These are phyloP conservation scores for Sebastes alutus DNA, from an alignment of 2,797 vertebrate species.

Conservation along the genomic window DNA sequence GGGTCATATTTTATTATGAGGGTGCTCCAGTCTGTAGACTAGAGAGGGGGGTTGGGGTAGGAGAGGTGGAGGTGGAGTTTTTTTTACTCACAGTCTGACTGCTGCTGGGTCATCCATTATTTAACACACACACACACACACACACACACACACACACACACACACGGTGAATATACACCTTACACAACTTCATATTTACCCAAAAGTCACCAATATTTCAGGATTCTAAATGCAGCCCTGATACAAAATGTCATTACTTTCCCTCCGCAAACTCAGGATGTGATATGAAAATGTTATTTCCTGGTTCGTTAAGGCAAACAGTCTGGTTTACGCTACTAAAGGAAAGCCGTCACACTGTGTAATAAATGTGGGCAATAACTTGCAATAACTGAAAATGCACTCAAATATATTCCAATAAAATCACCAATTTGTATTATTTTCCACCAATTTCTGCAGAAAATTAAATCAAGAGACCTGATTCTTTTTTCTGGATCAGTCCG, in stretches of 20 bases:
- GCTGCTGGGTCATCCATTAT: slow-evolving; percentile 61
- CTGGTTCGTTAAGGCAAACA: not conserved
- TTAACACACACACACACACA: slow-evolving; percentile 51
- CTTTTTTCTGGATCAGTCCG: not conserved
- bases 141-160: slow-evolving; percentile 28
- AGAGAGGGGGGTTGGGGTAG: not conserved
- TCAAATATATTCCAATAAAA: not conserved
- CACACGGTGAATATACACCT: not conserved
- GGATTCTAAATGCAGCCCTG: not conserved
- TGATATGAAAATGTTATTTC: slow-evolving; percentile 19
- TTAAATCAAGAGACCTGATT: not conserved
- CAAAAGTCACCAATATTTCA: not conserved
- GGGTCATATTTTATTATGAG: slow-evolving; percentile 37
- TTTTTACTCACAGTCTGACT: slow-evolving; percentile 36
- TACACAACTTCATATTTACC: slow-evolving; percentile 1
- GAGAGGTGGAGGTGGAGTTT: not conserved
- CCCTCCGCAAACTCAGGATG: not conserved
- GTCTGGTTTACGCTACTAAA: not conserved
- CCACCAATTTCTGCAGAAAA: slow-evolving; percentile 2
- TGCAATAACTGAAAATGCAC: not conserved
- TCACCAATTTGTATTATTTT: not conserved
- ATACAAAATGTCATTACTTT: not conserved
- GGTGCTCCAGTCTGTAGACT: not conserved
- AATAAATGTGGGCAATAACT: not conserved
- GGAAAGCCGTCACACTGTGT: not conserved